Conservation (phyloP, 2,888 invertebrate genomes). For the Tricholauxania praeusta region DNA sequence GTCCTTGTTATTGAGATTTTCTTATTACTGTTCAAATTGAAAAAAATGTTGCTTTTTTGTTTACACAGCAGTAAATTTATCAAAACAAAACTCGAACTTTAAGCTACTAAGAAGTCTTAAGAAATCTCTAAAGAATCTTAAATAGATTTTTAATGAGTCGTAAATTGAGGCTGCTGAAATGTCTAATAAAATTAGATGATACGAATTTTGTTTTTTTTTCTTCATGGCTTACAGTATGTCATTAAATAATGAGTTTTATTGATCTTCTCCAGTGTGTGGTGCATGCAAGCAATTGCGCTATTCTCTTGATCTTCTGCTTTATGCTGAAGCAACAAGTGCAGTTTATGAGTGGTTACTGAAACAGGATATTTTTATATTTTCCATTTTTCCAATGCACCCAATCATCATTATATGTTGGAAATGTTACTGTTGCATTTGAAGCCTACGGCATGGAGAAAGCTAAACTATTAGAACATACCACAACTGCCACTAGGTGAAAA, state of each 20-base stretch:
- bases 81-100: not conserved
- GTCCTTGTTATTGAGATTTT: too few species aligned
- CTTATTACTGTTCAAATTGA: too few species aligned
- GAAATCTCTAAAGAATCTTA: too few species aligned
- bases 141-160: not conserved
- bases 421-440: too few species aligned
- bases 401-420: too few species aligned
- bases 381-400: too few species aligned
- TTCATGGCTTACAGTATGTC: not conserved
- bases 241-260: not conserved
- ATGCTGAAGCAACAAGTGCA: not conserved
- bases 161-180: conserved; percentile 3
- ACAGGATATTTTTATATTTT: not conserved
- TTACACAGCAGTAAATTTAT: conserved; percentile 1
- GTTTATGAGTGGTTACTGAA: not conserved
- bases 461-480: too few species aligned
- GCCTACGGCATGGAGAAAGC: too few species aligned
- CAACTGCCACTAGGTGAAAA: too few species aligned
- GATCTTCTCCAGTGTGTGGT: not conserved
- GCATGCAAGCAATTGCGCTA: too few species aligned
- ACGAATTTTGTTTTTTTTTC: too few species aligned
- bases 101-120: not conserved
- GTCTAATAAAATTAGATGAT: not conserved
- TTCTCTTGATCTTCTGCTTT: not conserved
- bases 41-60: not conserved